Conservation (phyloP, 2,797 vertebrate species). For the Fringilla coelebs region DNA sequence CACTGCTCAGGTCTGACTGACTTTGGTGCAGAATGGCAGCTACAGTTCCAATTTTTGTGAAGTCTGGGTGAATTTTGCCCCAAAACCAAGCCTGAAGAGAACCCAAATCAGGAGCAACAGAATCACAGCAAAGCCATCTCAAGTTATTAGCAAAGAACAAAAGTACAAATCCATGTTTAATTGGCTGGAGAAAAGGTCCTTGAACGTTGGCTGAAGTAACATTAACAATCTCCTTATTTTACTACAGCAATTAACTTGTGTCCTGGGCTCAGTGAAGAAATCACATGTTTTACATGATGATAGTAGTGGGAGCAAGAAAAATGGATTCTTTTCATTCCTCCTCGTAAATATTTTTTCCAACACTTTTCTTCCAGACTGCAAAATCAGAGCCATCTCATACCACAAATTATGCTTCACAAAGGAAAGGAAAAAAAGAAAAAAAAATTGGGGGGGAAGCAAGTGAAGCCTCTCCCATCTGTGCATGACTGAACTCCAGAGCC, state of each 20-base stretch:
- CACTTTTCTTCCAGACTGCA: neutral
- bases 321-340: neutral
- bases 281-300: neutral
- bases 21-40: accelerated
- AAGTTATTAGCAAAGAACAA: neutral
- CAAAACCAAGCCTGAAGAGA: neutral
- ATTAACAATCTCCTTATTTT: neutral
- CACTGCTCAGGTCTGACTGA: neutral
- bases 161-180: neutral
- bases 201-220: neutral
- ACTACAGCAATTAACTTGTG: neutral
- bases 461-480: neutral
- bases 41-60: neutral
- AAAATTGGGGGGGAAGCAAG: neutral
- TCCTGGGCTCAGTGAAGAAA: neutral
- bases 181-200: neutral
- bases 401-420: neutral
- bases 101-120: neutral
- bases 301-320: neutral
- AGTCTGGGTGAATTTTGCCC: neutral
- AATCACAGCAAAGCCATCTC: neutral
- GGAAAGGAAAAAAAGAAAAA: neutral
- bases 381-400: neutral
- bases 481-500: neutral
- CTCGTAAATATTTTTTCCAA: neutral